Percentiles rank a stretch among this genome's conserved stretches.
Evolutionary conservation across 1,140 invertebrate genomes (phyloP).

Genomic region (Drosophila orena): DNA sequence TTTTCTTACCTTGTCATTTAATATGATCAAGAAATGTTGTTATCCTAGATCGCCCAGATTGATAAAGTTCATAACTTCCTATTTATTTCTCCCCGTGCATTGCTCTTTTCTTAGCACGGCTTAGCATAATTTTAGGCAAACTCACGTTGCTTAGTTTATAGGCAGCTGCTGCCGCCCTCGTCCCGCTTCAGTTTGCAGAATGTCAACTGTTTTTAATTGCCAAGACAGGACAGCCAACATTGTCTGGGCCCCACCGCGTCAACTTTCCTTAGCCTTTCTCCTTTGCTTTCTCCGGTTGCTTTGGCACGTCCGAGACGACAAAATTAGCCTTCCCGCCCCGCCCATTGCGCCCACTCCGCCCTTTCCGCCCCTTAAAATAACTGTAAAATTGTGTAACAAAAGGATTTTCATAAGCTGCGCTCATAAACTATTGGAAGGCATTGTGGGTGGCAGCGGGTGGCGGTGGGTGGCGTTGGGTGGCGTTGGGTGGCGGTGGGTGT

Average conservation of each 20-base stretch:
- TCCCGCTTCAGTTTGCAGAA: conserved; percentile 67
- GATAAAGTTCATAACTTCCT: not conserved
- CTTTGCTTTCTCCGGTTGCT: conserved; percentile 32
- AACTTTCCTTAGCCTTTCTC: conserved; percentile 19
- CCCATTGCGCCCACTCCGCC: not conserved
- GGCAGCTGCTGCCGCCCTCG: conserved; percentile 57
- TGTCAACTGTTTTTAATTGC: conserved; percentile 83
- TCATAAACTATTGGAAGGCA: conserved; percentile 72
- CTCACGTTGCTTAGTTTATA: conserved; percentile 82
- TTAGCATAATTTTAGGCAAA: conserved; percentile 83
- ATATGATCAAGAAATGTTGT: too few relatives aligned
- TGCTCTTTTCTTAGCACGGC: conserved; percentile 73
- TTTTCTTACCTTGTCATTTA: too few relatives aligned
- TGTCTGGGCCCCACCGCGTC: conserved; percentile 36
- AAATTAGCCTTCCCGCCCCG: conserved; percentile 58
- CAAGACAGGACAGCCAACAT: conserved; percentile 58
- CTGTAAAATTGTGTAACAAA: conserved; percentile 81
- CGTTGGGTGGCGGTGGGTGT: not conserved
- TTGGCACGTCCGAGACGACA: conserved; percentile 67
- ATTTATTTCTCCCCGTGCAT: not conserved
- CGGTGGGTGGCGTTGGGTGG: not conserved
- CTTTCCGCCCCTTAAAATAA: conserved; percentile 58
- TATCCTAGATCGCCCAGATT: too few relatives aligned
- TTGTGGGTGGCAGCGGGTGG: not conserved
- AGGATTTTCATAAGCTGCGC: conserved; percentile 79